Evolutionary conservation across 2,888 invertebrate species (phyloP).

Genomic region (Xestobium rufovillosum): DNA sequence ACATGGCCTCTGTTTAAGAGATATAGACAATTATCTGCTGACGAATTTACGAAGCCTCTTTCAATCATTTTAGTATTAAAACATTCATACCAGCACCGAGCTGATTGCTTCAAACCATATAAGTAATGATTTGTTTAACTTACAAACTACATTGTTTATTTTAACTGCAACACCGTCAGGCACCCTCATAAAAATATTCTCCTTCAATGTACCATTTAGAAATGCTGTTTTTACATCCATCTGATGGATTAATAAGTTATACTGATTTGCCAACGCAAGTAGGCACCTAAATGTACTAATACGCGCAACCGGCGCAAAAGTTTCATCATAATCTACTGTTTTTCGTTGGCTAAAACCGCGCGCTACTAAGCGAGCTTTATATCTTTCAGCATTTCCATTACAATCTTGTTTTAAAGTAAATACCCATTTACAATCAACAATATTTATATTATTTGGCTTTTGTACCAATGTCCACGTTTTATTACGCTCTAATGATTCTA

Average conservation of each 20-base stretch:
- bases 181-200: conserved; percentile 8
- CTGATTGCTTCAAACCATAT: conserved; percentile 17
- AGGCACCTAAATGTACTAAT: conserved; percentile 10
- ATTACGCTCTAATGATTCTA: conserved; percentile 9
- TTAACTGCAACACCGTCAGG: conserved; percentile 8
- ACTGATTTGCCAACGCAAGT: conserved; percentile 12
- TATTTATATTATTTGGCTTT: too few relatives aligned
- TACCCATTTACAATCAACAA: too few relatives aligned
- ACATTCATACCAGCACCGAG: conserved; percentile 14
- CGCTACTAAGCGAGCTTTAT: conserved; percentile 10
- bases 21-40: too few relatives aligned
- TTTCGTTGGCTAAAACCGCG: conserved; percentile 11
- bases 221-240: conserved; percentile 16
- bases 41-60: too few relatives aligned
- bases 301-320: too few relatives aligned
- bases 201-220: conserved; percentile 9
- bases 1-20: too few relatives aligned
- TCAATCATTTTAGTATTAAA: too few relatives aligned
- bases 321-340: conserved; percentile 12
- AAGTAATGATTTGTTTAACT: conserved; percentile 15
- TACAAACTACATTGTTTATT: conserved; percentile 7
- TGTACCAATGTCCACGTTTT: too few relatives aligned
- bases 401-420: conserved; percentile 10
- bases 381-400: conserved; percentile 9
- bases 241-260: conserved; percentile 9